These are phyloP conservation scores for Hypomecis atomaria DNA, from an alignment of 2,888 invertebrate species.

Conservation along the genomic window DNA sequence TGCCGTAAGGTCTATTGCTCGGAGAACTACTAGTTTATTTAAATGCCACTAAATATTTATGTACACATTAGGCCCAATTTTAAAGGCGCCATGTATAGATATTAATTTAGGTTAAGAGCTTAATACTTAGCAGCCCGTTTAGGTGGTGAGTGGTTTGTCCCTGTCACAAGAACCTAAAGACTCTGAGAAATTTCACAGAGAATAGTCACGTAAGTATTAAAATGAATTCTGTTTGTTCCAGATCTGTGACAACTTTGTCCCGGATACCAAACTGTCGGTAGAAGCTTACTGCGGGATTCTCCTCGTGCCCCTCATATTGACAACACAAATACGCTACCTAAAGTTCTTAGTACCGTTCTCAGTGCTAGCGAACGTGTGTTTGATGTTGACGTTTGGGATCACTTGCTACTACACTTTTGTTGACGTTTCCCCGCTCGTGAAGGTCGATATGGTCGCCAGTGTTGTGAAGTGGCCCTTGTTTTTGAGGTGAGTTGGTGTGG, in stretches of 20 bases:
- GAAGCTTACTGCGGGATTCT: conserved; percentile 87
- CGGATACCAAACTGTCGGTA: conserved; percentile 73
- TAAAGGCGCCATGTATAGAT: too few species aligned
- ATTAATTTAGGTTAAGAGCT: too few species aligned
- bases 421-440: conserved; percentile 59
- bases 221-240: conserved; percentile 60
- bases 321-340: conserved; percentile 88
- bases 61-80: too few species aligned
- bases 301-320: conserved; percentile 87
- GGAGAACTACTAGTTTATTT: too few species aligned
- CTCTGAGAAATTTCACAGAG: too few species aligned
- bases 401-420: conserved; percentile 92
- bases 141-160: too few species aligned
- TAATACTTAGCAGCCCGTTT: too few species aligned
- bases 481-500: conserved; percentile 82
- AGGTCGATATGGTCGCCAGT: conserved; percentile 69
- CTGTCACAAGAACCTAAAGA: too few species aligned
- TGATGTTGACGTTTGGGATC: conserved; percentile 90
- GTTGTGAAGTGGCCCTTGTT: conserved; percentile 90
- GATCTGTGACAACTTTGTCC: conserved; percentile 77
- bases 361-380: conserved; percentile 92
- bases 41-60: too few species aligned
- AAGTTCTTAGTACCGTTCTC: conserved; percentile 96
- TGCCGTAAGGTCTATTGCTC: too few species aligned
- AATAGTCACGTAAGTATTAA: not conserved